Base-by-base conservation (phyloP, 2,888 invertebrate genomes). In the Diarsia rubi region DNA sequence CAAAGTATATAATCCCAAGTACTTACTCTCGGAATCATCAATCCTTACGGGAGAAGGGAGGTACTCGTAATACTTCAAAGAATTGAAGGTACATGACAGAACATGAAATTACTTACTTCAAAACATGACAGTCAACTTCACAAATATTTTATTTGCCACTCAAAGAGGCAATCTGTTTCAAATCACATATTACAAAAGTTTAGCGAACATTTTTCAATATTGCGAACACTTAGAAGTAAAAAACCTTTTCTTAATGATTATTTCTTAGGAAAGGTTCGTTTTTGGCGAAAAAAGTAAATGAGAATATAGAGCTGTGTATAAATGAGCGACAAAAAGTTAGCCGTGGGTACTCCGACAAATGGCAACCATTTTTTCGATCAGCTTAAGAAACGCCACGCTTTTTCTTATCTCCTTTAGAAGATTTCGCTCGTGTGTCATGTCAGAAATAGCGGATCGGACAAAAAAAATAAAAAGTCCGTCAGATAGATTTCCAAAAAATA, bases 151-250 rank as follows among this genome's bases (percentile, higher is more conserved):
- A 80, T 68, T 78, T 57, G 71, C 27, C 54, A 60, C 67, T 71
- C 78, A 24, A 57, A 66, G 49, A 49, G 49, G 49, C 68, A 78
- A 78, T 78, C 24, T 45, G 9, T 63, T n/a, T 52, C 27, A 52
- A 72, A 78, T 78, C 78, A 60, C 67, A 82, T 59, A 68, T 78
- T 24, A 45, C 47, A 9, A 47, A 60, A 44, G 24, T 59, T 59
- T 52, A 11, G 31, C 42, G 21, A 82, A 68, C 54, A 66, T 27
- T 49, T 65, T 44, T 19, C 47, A 64, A 54, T 60, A 73, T 68
- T 31, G 70, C 60, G 54, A 59, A 59, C 57, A 72, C 57, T 37
- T n/a, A 45, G 59, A 42, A n/a, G 44, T 47, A 45, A 70, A 47
- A 68, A 69, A 60, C 11, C 47, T 44, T 47, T 64, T 64, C 45